These are phyloP conservation scores for Cydia fagiglandana DNA, from an alignment of 1,140 invertebrate species.

Conservation along the genomic window DNA sequence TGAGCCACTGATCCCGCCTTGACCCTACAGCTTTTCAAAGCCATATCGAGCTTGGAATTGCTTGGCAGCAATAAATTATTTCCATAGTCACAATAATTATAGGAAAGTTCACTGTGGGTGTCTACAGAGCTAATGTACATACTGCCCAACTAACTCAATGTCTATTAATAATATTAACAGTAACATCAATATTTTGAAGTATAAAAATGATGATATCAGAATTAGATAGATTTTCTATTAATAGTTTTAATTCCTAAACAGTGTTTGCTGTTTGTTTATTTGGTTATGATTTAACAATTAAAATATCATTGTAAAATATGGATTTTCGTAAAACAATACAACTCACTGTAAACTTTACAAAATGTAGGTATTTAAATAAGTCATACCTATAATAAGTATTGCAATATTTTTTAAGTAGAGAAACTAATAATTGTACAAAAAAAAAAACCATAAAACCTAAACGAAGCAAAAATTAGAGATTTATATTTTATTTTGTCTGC, in stretches of 20 bases:
- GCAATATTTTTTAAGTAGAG: no score
- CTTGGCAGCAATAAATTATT: not conserved
- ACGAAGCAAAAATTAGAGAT: no score
- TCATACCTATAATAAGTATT: no score
- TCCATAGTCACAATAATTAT: not conserved
- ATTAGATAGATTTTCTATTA: slow-evolving; percentile 3
- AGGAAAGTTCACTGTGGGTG: not conserved
- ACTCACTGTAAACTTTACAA: not conserved
- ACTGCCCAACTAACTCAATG: not conserved
- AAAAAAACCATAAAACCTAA: no score
- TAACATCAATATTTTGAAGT: slow-evolving; percentile 25
- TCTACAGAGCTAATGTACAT: slow-evolving; percentile 9
- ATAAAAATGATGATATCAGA: slow-evolving; percentile 20
- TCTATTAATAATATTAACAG: not conserved
- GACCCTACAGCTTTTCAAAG: no score
- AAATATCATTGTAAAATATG: not conserved
- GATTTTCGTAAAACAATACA: not conserved
- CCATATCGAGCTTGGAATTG: not conserved
- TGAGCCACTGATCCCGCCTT: no score
- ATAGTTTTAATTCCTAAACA: not conserved
- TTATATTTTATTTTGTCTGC: no score
- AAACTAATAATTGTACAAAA: no score
- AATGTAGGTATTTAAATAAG: not conserved
- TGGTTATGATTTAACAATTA: not conserved
- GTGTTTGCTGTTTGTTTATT: not conserved